These are phyloP conservation scores for Mormyrus iriodes DNA, from an alignment of 2,113 vertebrate species.

Conservation along the genomic window DNA sequence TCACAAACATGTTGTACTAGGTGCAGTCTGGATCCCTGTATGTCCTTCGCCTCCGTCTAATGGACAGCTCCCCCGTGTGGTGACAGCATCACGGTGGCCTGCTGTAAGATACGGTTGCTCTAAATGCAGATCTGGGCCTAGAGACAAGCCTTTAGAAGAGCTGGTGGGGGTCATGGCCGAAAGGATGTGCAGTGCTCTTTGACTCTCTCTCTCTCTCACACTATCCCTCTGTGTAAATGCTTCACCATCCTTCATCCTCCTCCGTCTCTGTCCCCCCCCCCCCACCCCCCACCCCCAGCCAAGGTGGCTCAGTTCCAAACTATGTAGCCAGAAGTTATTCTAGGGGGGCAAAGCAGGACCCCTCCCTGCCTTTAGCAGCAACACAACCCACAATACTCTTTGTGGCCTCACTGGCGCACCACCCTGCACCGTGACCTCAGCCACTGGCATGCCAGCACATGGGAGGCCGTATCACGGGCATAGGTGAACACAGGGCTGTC, in stretches of 20 bases:
- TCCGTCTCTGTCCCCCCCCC: neutral
- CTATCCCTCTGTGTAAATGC: neutral
- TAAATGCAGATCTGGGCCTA: too few species aligned
- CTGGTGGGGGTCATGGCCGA: neutral
- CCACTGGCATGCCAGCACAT: neutral
- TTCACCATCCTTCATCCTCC: neutral
- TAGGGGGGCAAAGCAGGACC: neutral
- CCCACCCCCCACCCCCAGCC: neutral
- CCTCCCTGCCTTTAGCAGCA: neutral
- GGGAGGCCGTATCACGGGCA: neutral
- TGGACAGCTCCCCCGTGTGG: neutral
- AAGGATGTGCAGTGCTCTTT: neutral
- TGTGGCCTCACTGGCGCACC: neutral
- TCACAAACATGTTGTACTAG: neutral
- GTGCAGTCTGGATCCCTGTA: neutral
- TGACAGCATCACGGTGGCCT: neutral
- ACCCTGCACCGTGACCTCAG: neutral
- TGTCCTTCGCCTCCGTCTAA: neutral
- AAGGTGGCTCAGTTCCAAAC: neutral
- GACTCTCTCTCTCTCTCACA: constrained; percentile 9
- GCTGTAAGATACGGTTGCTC: neutral
- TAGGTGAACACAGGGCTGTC: neutral
- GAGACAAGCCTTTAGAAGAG: neutral
- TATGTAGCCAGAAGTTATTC: neutral
- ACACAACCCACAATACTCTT: neutral